A percentile compares a stretch with the other conserved stretches of the same genome.
phyloP scores from a whole-genome alignment of 2,797 vertebrate species.

The Enteromius mattozi region DNA sequence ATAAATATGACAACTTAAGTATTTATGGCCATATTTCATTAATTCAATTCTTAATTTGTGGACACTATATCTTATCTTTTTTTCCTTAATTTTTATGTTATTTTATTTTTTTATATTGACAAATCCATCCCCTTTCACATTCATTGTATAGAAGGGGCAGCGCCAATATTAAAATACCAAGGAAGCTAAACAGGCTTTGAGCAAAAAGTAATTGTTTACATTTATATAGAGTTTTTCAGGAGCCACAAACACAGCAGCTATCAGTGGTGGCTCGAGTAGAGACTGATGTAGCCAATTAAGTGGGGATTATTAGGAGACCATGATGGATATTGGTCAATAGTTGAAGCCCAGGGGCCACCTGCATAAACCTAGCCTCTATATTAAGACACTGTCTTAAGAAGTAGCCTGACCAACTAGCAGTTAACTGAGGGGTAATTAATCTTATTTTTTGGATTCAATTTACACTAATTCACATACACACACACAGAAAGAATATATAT shows the following conservation, averaged over 20 bases:
- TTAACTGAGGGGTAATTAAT: not conserved
- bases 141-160: too few relatives aligned
- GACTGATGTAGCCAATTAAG: conserved; percentile 7
- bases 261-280: not conserved
- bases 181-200: not conserved
- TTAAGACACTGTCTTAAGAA: not conserved
- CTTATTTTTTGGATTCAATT: not conserved
- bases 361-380: not conserved
- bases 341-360: not conserved
- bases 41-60: not conserved
- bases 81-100: too few relatives aligned
- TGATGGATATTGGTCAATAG: conserved; percentile 18
- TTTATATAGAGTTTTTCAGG: not conserved
- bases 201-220: not conserved
- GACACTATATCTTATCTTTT: not conserved
- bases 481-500: too few relatives aligned
- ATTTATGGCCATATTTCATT: not conserved
- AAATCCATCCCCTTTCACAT: too few relatives aligned
- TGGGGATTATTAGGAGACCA: not conserved
- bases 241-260: not conserved
- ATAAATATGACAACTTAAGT: too few relatives aligned
- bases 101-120: too few relatives aligned
- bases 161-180: too few relatives aligned
- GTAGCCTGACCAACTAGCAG: too few relatives aligned
- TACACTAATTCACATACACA: not conserved